Evolutionary conservation across 2,888 invertebrate species (phyloP).

Genomic region (Zygothrica quintamaculata): DNA sequence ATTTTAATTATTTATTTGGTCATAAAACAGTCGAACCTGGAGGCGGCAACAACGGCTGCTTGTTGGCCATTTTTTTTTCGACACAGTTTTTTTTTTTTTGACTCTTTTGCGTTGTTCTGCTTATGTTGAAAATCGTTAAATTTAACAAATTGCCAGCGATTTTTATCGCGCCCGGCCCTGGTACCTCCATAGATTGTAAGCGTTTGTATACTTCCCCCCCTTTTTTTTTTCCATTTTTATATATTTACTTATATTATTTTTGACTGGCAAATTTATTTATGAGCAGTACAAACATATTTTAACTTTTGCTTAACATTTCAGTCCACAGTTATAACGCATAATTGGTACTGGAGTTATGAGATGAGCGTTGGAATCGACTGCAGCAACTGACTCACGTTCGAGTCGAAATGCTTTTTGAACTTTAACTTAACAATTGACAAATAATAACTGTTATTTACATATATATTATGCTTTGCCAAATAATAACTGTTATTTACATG

Average conservation of each 20-base stretch:
- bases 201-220: constrained; percentile 23
- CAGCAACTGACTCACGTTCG: constrained; percentile 53
- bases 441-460: not conserved
- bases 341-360: constrained; percentile 66
- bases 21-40: constrained; percentile 72
- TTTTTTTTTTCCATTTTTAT: constrained; percentile 18
- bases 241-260: no score
- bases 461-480: no score
- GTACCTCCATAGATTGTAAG: constrained; percentile 67
- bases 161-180: constrained; percentile 75
- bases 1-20: constrained; percentile 80
- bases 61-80: constrained; percentile 53
- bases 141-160: constrained; percentile 80
- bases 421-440: constrained; percentile 6
- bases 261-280: constrained; percentile 71
- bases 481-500: no score
- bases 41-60: constrained; percentile 50
- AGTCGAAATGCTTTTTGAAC: constrained; percentile 13
- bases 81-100: constrained; percentile 68
- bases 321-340: constrained; percentile 60
- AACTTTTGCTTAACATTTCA: constrained; percentile 49
- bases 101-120: constrained; percentile 41
- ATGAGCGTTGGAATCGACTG: constrained; percentile 20
- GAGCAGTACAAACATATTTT: constrained; percentile 67
- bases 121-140: constrained; percentile 72